A percentile compares a stretch with the other conserved stretches of the same genome.
These are phyloP conservation scores for Nasonia vitripennis DNA, from an alignment of 1,140 invertebrate genomes.

Conservation along the genomic window DNA sequence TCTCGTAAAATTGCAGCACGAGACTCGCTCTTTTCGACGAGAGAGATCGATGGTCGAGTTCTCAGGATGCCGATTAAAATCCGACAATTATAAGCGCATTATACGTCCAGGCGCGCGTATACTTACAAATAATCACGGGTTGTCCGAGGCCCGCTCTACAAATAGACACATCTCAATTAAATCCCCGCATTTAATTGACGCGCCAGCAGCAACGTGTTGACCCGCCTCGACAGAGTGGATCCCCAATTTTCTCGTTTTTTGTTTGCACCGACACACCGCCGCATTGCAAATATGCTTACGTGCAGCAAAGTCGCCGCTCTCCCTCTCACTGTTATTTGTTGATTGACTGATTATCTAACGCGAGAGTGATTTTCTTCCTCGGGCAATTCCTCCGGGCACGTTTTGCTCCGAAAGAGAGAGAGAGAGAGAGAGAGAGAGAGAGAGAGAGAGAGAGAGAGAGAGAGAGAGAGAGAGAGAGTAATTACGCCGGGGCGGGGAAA, in stretches of 20 bases:
- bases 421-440: conserved; percentile 53
- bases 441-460: conserved; percentile 62
- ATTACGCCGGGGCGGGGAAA: conserved; percentile 61
- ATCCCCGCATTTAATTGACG: conserved; percentile 25
- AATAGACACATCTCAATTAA: conserved; percentile 73
- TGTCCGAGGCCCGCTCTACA: conserved; percentile 58
- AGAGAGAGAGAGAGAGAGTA: conserved; percentile 66
- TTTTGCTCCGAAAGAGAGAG: conserved; percentile 57
- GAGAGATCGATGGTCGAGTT: background rate
- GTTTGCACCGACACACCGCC: background rate
- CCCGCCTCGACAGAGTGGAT: background rate
- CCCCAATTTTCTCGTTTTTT: background rate
- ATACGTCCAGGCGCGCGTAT: background rate
- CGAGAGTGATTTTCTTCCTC: background rate
- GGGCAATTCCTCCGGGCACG: conserved; percentile 18
- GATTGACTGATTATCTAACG: background rate
- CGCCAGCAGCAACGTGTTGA: background rate
- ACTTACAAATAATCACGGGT: conserved; percentile 59
- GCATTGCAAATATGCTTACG: background rate
- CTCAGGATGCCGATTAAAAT: conserved; percentile 63
- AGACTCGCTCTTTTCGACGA: background rate
- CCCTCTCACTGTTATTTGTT: background rate
- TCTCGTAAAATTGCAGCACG: conserved; percentile 22
- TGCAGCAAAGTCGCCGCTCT: background rate
- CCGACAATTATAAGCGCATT: conserved; percentile 68